Base-by-base conservation (phyloP, 2,113 vertebrate species). In the Hippocampus barbouri region DNA sequence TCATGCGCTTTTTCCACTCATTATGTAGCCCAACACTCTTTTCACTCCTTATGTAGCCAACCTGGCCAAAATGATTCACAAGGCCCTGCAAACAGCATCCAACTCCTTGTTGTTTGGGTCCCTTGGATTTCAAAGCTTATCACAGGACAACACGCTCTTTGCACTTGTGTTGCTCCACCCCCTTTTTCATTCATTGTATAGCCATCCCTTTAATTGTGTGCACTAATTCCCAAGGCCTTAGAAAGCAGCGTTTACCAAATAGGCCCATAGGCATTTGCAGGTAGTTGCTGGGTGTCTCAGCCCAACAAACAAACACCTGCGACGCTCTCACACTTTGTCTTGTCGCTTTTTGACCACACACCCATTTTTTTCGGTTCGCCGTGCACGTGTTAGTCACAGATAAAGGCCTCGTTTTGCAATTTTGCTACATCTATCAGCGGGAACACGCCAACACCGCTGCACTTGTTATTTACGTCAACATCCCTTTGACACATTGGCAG, bases 201-300 rank as follows among this genome's bases (percentile, higher is more conserved):
- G 57, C 14, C 54, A 23, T n/a, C 54, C 20, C 51, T 14, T 11
- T 2, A 23, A 57, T 12, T 57, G 23, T 20, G 25, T 25, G 23
- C 11, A 14, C 11, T 57, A 15, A 51, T 67, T 67, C 8, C 38
- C 14, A 40, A n/a, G 62, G 16, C 30, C 40, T 68, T 54, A 34
- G 2, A 54, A 68, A 60, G 63, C 51, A 57, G 40, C 23, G 23
- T 66, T 77, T 51, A 63, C 62, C 72, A 80, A 77, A 75, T 81
- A 73, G 21, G 80, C 79, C 80, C 74, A 81, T 65, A 82, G 84
- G 85, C 88, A 87, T 89, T 89, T 85, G 86, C 85, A 90, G 86
- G 88, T 90, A 86, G 85, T 88, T 87, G 81, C 70, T 82, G 76
- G 80, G 70, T 80, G 65, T 77, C 75, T 64, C 86, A 81, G 81